Evolutionary conservation across 2,888 invertebrate species (phyloP).

Genomic region (Acrobasis suavella): DNA sequence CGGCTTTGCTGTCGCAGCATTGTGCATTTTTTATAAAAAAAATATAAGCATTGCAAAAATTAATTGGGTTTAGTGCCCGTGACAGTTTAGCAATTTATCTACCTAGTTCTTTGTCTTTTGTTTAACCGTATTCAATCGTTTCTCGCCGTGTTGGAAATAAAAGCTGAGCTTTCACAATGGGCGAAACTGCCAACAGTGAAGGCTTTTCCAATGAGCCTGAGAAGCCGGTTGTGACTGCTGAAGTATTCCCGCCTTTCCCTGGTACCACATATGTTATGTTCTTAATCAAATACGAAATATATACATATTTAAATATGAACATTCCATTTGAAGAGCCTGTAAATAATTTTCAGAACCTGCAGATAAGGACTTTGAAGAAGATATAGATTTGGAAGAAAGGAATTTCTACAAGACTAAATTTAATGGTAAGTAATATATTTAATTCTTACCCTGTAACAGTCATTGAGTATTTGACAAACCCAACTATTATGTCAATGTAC

Average conservation of each 20-base stretch:
- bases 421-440: slow-evolving; percentile 50
- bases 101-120: neutral
- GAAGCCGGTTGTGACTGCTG: slow-evolving; percentile 62
- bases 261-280: slow-evolving; percentile 41
- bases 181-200: slow-evolving; percentile 57
- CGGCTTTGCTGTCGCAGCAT: slow-evolving; percentile 32
- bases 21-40: slow-evolving; percentile 13
- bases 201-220: slow-evolving; percentile 51
- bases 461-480: neutral
- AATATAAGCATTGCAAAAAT: neutral
- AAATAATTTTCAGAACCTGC: slow-evolving; percentile 57
- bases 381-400: slow-evolving; percentile 78
- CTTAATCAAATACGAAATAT: slow-evolving; percentile 13
- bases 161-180: slow-evolving; percentile 51
- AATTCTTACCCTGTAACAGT: neutral
- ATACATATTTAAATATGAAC: neutral
- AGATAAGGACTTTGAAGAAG: slow-evolving; percentile 78
- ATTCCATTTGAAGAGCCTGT: neutral
- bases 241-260: slow-evolving; percentile 73
- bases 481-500: too few relatives aligned
- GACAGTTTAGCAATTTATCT: neutral
- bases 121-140: neutral
- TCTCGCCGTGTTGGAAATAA: neutral
- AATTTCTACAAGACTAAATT: slow-evolving; percentile 76
- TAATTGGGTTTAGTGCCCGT: too few relatives aligned